Conservation (phyloP, 2,888 invertebrate genomes). For the Dolichomitus sp. region DNA sequence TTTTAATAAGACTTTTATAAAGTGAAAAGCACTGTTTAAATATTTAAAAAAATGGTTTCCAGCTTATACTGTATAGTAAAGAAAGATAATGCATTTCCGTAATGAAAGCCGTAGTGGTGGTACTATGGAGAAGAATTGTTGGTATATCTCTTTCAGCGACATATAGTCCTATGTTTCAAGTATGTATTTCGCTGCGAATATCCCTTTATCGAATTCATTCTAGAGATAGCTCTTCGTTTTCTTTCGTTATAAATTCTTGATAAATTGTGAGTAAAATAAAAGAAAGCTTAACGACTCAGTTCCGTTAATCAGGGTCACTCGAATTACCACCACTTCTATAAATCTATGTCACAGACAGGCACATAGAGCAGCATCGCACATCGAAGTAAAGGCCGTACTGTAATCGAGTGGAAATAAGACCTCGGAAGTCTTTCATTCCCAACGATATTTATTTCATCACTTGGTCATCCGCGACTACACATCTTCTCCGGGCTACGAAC, state of each 20-base stretch:
- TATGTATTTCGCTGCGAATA: neutral
- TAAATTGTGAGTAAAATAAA: neutral
- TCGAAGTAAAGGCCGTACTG: neutral
- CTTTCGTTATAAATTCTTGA: neutral
- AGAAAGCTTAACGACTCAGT: neutral
- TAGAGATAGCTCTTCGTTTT: too few relatives aligned
- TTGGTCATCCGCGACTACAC: slow-evolving; percentile 20
- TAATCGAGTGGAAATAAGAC: slow-evolving; percentile 39
- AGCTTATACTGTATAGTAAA: too few relatives aligned
- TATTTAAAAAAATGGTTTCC: too few relatives aligned
- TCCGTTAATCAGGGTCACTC: neutral
- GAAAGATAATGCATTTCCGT: too few relatives aligned
- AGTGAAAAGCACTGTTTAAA: too few relatives aligned
- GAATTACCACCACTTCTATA: neutral
- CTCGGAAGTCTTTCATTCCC: neutral
- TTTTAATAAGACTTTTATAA: too few relatives aligned
- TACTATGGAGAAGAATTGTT: too few relatives aligned
- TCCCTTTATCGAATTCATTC: neutral
- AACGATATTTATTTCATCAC: slow-evolving; percentile 34
- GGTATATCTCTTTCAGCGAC: too few relatives aligned
- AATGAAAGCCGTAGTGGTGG: too few relatives aligned
- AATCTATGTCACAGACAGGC: neutral
- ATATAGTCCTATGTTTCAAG: neutral
- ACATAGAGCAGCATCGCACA: neutral
- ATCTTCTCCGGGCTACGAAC: neutral